These are phyloP conservation scores for Antheraea assamensis DNA, from an alignment of 2,888 invertebrate genomes.

Conservation along the genomic window DNA sequence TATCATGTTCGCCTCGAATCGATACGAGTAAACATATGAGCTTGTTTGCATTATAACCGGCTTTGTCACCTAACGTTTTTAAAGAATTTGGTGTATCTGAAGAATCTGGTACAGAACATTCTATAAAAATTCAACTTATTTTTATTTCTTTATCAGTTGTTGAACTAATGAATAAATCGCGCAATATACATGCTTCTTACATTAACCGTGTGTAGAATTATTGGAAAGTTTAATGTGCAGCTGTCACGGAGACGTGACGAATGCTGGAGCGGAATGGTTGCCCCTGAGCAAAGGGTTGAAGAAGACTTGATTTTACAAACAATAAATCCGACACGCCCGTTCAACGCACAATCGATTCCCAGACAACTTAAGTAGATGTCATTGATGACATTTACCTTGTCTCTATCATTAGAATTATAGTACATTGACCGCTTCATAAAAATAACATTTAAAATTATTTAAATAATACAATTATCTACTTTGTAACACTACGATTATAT, in stretches of 20 bases:
- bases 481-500: neutral
- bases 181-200: neutral
- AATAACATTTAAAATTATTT: neutral
- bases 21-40: conserved; percentile 54
- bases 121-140: neutral
- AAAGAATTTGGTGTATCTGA: conserved; percentile 28
- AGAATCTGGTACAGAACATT: neutral
- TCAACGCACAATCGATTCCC: conserved; percentile 58
- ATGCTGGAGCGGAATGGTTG: conserved; percentile 78
- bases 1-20: conserved; percentile 67
- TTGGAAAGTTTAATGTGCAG: conserved; percentile 78
- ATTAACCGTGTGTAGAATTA: conserved; percentile 66
- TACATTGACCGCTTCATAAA: neutral
- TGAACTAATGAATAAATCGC: conserved; percentile 27
- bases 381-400: conserved; percentile 21
- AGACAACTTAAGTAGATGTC: conserved; percentile 37
- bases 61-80: conserved; percentile 34
- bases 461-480: neutral
- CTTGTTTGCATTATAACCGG: conserved; percentile 48
- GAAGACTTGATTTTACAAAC: conserved; percentile 67
- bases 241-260: conserved; percentile 78
- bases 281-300: conserved; percentile 71
- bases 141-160: conserved; percentile 49
- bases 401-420: neutral
- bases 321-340: conserved; percentile 71